Evolutionary conservation across 2,113 vertebrate species (phyloP).

Genomic region (Oryctolagus cuniculus): mOryCun1.1 NC_091432.1:183507001-183507500

Average conservation of each 20-base stretch:
- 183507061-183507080: background rate
- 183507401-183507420: no score
- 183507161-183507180: conserved; percentile 30
- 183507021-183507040: conserved; percentile 16
- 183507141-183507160: conserved; percentile 50
- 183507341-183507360: no score
- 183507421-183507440: no score
- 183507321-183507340: no score
- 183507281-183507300: background rate
- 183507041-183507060: conserved; percentile 21
- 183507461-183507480: no score
- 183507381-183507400: no score
- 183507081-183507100: conserved; percentile 19
- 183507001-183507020: background rate
- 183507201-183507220: background rate
- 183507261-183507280: background rate
- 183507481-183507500: no score
- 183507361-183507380: no score
- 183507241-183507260: background rate
- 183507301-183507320: no score
- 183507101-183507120: conserved; percentile 60
- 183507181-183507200: conserved; percentile 35
- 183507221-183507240: background rate
- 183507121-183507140: conserved; percentile 23
- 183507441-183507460: no score